Base-by-base conservation (phyloP, 1,140 invertebrate genomes). In the Battus philenor region DNA sequence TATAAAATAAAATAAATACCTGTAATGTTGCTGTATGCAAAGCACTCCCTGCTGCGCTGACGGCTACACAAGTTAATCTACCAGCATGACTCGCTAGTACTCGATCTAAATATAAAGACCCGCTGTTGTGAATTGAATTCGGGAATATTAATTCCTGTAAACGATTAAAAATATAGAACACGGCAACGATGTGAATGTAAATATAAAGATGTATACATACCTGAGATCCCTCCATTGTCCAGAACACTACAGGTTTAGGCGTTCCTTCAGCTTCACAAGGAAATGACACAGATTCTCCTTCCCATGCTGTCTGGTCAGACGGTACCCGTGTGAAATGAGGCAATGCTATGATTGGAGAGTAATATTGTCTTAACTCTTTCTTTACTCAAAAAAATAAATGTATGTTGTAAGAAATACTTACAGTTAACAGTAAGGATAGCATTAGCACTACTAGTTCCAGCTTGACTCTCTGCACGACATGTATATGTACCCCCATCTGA, bases 191-290 rank as follows among this genome's bases (percentile, higher is more conserved):
- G 6, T 20, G 18, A 31, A 38, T 6, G 13, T 12, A 44, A 16
- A 12, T 8, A 26, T 18, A 38, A 26, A 29, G 15, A 31, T 7
- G 7, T 2, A n/a, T n/a, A 7, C 24, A 47, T 59, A 87, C 86
- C 54, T 86, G 84, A 44, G 80, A 82, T 11, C 84, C 93, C 71
- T 96, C 93, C 64, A 95, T 92, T 32, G 93, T 90, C 97, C 97
- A 97, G 31, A 96, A 90, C 6, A 97, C 91, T 55, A 94, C 91
- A 0, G 96, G 95, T 13, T 89, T 87, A n/a, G 96, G 96, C 79
- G 97, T 95, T 6, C 97, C 97, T 38, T 93, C 93, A 0, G 96
- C 95, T 38, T 91, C 90, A 72, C 97, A 99, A 31, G 94, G 92
- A 70, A 99, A 96, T 50, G 93, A 91, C 0, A 95, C 94, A 10